phyloP scores from a whole-genome alignment of 1,140 invertebrate species.

The Steinernema khuongi region DNA sequence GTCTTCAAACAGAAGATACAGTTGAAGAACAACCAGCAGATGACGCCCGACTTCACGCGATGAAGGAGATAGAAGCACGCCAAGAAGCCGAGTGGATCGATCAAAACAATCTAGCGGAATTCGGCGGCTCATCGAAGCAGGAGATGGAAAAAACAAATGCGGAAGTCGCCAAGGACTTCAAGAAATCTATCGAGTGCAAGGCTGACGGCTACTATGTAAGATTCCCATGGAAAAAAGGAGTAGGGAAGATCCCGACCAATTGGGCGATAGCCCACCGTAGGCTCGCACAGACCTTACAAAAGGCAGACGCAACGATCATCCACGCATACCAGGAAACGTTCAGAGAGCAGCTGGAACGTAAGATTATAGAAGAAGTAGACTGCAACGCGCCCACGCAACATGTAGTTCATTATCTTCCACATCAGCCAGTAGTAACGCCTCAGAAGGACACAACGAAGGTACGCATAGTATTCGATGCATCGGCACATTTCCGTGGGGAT shows the following conservation, averaged over 20 bases:
- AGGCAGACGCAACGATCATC: neutral
- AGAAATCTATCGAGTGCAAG: neutral
- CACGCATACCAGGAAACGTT: slow-evolving; percentile 26
- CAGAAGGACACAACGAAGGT: slow-evolving; percentile 46
- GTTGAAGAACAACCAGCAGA: no score
- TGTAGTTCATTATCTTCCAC: slow-evolving; percentile 59
- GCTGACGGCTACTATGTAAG: slow-evolving; percentile 7
- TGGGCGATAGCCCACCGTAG: neutral
- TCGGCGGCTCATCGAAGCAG: neutral
- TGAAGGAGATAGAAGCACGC: no score
- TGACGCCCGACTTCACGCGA: no score
- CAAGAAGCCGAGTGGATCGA: no score
- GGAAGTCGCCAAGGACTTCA: neutral
- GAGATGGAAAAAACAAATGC: neutral
- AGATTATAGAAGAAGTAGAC: slow-evolving; percentile 27
- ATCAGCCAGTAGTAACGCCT: slow-evolving; percentile 58
- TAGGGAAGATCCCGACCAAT: slow-evolving; percentile 3
- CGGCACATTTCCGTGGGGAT: slow-evolving; percentile 7
- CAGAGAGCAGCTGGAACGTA: slow-evolving; percentile 15
- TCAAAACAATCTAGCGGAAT: no score
- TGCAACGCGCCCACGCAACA: neutral
- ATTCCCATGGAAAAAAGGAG: neutral
- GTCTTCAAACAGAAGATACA: no score
- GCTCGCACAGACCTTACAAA: neutral
- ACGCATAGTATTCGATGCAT: slow-evolving; percentile 18